Evolutionary conservation across 2,113 vertebrate species (phyloP).

Genomic region (Nothobranchius furzeri): DNA sequence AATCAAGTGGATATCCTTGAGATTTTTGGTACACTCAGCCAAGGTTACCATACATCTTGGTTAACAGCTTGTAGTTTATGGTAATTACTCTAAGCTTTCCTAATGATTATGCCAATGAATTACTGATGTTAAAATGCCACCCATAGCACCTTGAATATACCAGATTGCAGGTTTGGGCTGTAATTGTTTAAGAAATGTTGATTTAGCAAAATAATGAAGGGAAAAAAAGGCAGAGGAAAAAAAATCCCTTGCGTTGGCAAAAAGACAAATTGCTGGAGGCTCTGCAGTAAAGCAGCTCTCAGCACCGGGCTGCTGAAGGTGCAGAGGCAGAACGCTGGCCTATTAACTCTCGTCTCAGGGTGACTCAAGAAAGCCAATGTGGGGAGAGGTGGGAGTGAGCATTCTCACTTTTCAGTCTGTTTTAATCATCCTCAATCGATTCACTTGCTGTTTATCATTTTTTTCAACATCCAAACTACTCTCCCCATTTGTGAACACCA

Average conservation of each 20-base stretch:
- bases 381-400: conserved; percentile 41
- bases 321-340: conserved; percentile 55
- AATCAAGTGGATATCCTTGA: no score
- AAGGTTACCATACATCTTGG: conserved; percentile 2
- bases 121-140: conserved; percentile 21
- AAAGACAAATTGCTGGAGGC: conserved; percentile 69
- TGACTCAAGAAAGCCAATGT: conserved; percentile 40
- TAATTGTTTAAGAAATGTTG: conserved; percentile 54
- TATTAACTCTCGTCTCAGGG: conserved; percentile 52
- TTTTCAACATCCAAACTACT: background rate
- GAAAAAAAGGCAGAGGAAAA: background rate
- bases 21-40: background rate
- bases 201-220: conserved; percentile 46
- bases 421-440: conserved; percentile 22
- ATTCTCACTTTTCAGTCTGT: conserved; percentile 32
- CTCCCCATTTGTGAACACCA: conserved; percentile 8
- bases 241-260: conserved; percentile 52
- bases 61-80: conserved; percentile 25
- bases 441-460: conserved; percentile 7
- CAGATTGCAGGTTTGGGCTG: conserved; percentile 27
- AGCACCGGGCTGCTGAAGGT: conserved; percentile 41
- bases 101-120: conserved; percentile 33
- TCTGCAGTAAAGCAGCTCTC: conserved; percentile 60
- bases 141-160: conserved; percentile 14
- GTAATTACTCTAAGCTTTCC: conserved; percentile 31